Evolutionary conservation across 2,888 invertebrate genomes (phyloP).

Genomic region (Amphiduros pacificus): DNA sequence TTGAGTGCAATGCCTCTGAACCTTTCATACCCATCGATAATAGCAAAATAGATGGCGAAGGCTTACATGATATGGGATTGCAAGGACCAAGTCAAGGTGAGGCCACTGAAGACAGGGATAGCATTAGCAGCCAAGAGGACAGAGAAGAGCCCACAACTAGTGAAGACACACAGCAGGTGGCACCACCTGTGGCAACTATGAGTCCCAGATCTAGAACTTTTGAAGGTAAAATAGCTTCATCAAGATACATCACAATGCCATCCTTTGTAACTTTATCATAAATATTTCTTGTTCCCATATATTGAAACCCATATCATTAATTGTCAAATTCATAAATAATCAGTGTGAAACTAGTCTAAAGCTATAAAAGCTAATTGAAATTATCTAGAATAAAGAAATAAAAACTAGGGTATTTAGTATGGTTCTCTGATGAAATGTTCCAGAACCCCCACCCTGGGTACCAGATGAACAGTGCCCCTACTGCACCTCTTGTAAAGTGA

Average conservation of each 20-base stretch:
- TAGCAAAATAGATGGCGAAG: not conserved
- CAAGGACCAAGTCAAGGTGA: no score
- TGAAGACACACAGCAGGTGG: no score
- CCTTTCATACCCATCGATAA: conserved; percentile 8
- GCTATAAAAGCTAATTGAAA: not conserved
- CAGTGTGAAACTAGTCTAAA: no score
- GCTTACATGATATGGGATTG: no score
- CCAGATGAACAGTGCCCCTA: conserved; percentile 89
- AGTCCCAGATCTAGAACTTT: no score
- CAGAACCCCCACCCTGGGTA: conserved; percentile 72
- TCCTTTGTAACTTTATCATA: no score
- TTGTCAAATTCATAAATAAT: no score
- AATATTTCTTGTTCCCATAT: no score
- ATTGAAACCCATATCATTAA: no score
- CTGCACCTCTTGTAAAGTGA: conserved; percentile 89
- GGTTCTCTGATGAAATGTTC: not conserved
- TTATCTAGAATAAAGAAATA: not conserved
- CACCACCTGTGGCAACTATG: no score
- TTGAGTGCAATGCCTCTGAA: conserved; percentile 57
- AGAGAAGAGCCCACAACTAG: not conserved
- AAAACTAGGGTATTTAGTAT: not conserved
- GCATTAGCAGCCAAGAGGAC: not conserved
- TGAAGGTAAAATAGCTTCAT: no score
- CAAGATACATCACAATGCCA: no score
- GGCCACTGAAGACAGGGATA: not conserved